phyloP scores from a whole-genome alignment of 2,888 invertebrate species.

The Drosophila siamana region DNA sequence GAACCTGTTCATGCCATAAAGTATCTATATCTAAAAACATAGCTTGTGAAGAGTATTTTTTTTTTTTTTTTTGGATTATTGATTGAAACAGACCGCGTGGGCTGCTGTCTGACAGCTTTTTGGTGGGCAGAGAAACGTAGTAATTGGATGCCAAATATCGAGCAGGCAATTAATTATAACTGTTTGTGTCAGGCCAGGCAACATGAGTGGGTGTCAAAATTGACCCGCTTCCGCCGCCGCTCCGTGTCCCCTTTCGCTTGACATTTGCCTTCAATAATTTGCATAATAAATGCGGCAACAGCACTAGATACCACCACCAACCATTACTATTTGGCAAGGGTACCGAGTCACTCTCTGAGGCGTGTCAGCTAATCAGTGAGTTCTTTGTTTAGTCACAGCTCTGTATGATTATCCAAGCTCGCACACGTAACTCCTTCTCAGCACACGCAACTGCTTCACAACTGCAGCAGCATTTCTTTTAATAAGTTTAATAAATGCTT shows the following conservation, averaged over 20 bases:
- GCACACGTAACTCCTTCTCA: constrained; percentile 26
- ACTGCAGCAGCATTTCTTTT: constrained; percentile 47
- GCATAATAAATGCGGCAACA: constrained; percentile 63
- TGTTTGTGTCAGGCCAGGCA: constrained; percentile 57
- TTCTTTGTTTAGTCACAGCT: constrained; percentile 61
- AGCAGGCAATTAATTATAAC: constrained; percentile 76
- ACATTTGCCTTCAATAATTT: constrained; percentile 53
- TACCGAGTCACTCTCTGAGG: constrained; percentile 5
- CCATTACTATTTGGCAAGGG: no score
- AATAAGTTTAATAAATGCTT: constrained; percentile 78
- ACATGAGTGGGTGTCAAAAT: constrained; percentile 64
- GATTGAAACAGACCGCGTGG: constrained; percentile 60
- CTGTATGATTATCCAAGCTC: constrained; percentile 27
- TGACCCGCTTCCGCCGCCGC: constrained; percentile 21
- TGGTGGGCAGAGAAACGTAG: constrained; percentile 36
- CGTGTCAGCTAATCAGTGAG: constrained; percentile 66
- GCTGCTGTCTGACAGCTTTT: constrained; percentile 30
- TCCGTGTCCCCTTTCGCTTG: constrained; percentile 1
- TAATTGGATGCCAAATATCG: constrained; percentile 67
- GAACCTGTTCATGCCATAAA: constrained; percentile 70
- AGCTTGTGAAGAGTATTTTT: constrained; percentile 47
- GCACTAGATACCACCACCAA: constrained; percentile 2
- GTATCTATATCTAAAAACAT: constrained; percentile 58
- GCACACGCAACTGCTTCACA: constrained; percentile 51
- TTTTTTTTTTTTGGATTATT: constrained; percentile 39